phyloP scores from a whole-genome alignment of 2,888 invertebrate species.

The Amorpha juglandis region DNA sequence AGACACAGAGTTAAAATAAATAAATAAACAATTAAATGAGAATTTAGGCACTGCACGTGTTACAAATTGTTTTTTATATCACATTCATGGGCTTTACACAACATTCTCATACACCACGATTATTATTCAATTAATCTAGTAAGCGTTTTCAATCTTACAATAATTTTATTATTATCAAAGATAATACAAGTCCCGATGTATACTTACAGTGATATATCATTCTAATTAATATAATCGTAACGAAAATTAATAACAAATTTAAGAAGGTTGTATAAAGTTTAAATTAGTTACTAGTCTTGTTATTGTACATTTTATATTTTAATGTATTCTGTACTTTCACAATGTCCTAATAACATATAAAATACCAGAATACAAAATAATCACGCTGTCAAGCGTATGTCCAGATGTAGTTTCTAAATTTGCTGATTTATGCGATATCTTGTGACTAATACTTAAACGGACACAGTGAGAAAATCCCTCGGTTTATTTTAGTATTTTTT shows the following conservation, averaged over 20 bases:
- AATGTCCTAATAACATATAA: too few relatives aligned
- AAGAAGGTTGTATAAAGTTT: background rate
- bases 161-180: slow-evolving; percentile 70
- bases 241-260: background rate
- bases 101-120: slow-evolving; percentile 58
- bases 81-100: slow-evolving; percentile 75
- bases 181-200: slow-evolving; percentile 29
- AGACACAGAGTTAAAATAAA: slow-evolving; percentile 49
- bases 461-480: too few relatives aligned
- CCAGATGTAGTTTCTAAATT: too few relatives aligned
- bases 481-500: too few relatives aligned
- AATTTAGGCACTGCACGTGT: slow-evolving; percentile 82
- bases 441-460: too few relatives aligned
- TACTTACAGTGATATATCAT: slow-evolving; percentile 23
- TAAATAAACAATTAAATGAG: slow-evolving; percentile 64
- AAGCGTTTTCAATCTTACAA: slow-evolving; percentile 81
- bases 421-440: too few relatives aligned
- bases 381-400: too few relatives aligned
- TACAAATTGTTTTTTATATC: slow-evolving; percentile 69
- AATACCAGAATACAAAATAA: too few relatives aligned
- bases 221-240: slow-evolving; percentile 6
- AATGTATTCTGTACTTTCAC: background rate
- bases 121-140: slow-evolving; percentile 74
- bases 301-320: background rate
- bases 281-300: background rate